phyloP scores from a whole-genome alignment of 2,888 invertebrate species.

The Icerya purchasi region DNA sequence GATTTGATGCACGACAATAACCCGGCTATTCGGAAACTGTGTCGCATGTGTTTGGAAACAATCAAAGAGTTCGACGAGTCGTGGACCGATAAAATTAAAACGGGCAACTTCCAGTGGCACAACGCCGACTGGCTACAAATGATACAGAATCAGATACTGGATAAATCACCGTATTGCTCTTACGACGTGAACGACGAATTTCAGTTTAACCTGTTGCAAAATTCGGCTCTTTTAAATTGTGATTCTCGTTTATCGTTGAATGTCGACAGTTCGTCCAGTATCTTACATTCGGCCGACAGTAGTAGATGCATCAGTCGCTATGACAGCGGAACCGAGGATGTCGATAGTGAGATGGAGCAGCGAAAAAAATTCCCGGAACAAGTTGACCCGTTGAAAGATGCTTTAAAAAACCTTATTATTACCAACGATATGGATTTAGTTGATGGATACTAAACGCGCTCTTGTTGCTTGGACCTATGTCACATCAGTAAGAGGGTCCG shows the following conservation, averaged over 20 bases:
- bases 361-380: background rate
- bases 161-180: background rate
- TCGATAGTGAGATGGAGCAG: conserved; percentile 10
- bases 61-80: conserved; percentile 65
- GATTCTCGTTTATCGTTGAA: conserved; percentile 10
- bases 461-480: no score
- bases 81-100: conserved; percentile 84
- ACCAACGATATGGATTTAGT: background rate
- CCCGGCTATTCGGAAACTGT: conserved; percentile 74
- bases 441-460: background rate
- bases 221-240: conserved; percentile 9
- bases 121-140: conserved; percentile 97
- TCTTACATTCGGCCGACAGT: conserved; percentile 10
- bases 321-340: conserved; percentile 6
- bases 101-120: conserved; percentile 90
- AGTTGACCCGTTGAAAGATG: background rate
- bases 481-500: no score
- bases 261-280: conserved; percentile 7
- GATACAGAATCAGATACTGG: conserved; percentile 38
- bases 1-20: conserved; percentile 97
- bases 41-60: conserved; percentile 84
- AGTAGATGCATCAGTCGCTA: conserved; percentile 10
- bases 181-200: background rate
- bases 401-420: background rate
- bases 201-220: conserved; percentile 9